Conservation (phyloP, 2,113 vertebrate species). For the Ceyx margarethae region DNA sequence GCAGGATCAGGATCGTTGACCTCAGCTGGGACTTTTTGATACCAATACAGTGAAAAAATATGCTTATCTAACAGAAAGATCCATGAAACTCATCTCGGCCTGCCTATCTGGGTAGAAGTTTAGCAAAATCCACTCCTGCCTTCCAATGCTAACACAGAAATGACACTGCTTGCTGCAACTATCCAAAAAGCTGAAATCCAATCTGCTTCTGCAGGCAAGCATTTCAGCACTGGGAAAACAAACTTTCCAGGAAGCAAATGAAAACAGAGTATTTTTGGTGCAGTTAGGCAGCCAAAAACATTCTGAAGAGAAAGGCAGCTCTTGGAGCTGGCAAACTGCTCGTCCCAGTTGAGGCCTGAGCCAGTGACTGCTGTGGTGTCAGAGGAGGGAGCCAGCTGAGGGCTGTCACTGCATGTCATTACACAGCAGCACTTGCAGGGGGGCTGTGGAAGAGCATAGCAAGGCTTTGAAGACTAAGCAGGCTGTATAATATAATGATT, state of each 20-base stretch:
- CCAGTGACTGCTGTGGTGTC: background rate
- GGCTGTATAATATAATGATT: slow-evolving; percentile 7
- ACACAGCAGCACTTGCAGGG: background rate
- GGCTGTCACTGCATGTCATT: background rate
- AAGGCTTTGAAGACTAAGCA: slow-evolving; percentile 22
- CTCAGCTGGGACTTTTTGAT: background rate
- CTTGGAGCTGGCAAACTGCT: slow-evolving; percentile 2
- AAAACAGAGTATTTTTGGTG: background rate
- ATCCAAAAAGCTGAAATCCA: background rate
- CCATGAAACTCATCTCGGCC: background rate
- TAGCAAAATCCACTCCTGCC: background rate
- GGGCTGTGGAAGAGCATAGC: slow-evolving; percentile 5
- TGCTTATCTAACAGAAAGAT: background rate
- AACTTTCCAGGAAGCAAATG: slow-evolving; percentile 27
- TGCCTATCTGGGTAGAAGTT: background rate
- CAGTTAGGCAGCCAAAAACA: background rate
- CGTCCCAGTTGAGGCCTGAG: background rate
- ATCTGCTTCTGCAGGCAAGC: background rate
- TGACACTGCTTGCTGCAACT: background rate
- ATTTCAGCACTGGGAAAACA: background rate
- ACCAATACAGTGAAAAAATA: background rate
- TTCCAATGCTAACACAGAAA: background rate
- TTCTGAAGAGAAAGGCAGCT: background rate
- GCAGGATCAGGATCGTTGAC: background rate
- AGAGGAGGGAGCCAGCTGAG: background rate